These are phyloP conservation scores for Pimpla rufipes DNA, from an alignment of 2,888 invertebrate genomes.

Conservation along the genomic window DNA sequence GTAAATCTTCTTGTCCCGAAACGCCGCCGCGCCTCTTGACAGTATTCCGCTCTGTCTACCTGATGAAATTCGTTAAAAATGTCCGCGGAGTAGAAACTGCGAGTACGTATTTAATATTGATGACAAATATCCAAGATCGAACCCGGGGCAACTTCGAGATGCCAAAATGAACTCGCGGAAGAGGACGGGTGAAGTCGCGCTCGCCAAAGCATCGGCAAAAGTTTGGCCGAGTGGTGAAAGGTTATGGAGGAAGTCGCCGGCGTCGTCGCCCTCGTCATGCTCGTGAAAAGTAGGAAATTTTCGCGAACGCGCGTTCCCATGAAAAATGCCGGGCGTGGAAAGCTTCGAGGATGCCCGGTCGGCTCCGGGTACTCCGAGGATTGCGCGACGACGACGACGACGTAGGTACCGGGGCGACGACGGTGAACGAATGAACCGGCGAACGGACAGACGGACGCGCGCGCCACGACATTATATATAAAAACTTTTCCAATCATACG, in stretches of 20 bases:
- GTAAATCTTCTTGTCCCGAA: background rate
- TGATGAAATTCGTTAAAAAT: background rate
- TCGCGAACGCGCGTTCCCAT: constrained; percentile 33
- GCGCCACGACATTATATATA: constrained; percentile 68
- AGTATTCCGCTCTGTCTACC: background rate
- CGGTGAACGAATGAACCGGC: constrained; percentile 25
- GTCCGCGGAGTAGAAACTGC: background rate
- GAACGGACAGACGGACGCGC: constrained; percentile 44
- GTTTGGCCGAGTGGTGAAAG: constrained; percentile 58
- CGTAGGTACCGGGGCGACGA: constrained; percentile 4
- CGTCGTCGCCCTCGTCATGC: constrained; percentile 38
- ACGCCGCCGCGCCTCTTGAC: background rate
- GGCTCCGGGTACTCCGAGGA: constrained; percentile 39
- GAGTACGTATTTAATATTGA: constrained; percentile 59
- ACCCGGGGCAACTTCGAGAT: constrained; percentile 30
- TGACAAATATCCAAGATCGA: constrained; percentile 49
- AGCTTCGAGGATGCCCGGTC: constrained; percentile 25
- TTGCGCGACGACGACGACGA: constrained; percentile 30
- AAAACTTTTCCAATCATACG: constrained; percentile 75
- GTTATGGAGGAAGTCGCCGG: constrained; percentile 62
- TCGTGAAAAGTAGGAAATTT: constrained; percentile 38
- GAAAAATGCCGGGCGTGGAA: constrained; percentile 46
- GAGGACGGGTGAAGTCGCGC: constrained; percentile 13
- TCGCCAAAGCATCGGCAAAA: constrained; percentile 52
- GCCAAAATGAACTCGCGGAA: constrained; percentile 35